Conservation (phyloP, 2,888 invertebrate genomes). For the Perizoma flavofasciatum region DNA sequence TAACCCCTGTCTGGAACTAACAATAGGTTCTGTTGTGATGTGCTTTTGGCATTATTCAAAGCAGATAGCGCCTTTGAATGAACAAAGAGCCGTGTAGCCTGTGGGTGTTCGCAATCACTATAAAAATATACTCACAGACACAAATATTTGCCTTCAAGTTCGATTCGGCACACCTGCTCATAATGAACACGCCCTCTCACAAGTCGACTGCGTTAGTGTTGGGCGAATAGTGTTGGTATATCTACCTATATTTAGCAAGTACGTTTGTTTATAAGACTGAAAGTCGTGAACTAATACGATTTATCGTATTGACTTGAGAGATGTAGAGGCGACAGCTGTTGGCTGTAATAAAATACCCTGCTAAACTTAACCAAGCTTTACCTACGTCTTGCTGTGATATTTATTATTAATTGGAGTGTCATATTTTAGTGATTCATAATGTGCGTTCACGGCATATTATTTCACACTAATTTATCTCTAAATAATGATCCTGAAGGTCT, state of each 20-base stretch:
- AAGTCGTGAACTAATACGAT: conserved; percentile 12
- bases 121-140: conserved; percentile 10
- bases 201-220: conserved; percentile 12
- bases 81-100: conserved; percentile 13
- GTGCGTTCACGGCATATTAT: no score
- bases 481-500: no score
- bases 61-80: conserved; percentile 20
- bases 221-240: conserved; percentile 20
- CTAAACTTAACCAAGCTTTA: neutral
- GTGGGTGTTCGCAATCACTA: conserved; percentile 30
- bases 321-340: neutral
- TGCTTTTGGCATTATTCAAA: conserved; percentile 28
- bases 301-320: conserved; percentile 6
- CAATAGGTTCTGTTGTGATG: conserved; percentile 16
- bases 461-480: no score
- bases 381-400: neutral
- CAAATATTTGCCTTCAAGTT: conserved; percentile 51
- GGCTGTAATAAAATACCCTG: neutral
- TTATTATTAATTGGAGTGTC: neutral
- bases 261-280: conserved; percentile 1
- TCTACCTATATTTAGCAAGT: neutral
- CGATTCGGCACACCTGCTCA: conserved; percentile 52
- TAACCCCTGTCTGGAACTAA: conserved; percentile 8
- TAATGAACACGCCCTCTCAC: conserved; percentile 36
- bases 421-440: no score